Evolutionary conservation across 2,888 invertebrate species (phyloP).

Genomic region (Rhingia rostrata): DNA sequence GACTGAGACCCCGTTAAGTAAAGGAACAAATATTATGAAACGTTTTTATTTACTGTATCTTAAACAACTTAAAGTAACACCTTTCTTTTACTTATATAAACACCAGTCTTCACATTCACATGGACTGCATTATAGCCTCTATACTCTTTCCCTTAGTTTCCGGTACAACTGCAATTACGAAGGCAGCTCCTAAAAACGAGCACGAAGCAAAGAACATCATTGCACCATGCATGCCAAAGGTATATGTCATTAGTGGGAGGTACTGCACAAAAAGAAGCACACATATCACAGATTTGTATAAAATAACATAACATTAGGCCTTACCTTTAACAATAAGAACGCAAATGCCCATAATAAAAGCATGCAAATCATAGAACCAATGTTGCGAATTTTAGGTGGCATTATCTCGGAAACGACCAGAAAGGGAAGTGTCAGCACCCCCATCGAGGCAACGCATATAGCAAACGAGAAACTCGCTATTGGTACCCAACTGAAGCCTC

Average conservation of each 20-base stretch:
- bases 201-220: slow-evolving; percentile 79
- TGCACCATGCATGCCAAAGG: slow-evolving; percentile 79
- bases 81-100: neutral
- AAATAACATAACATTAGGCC: neutral
- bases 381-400: slow-evolving; percentile 79
- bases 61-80: too few relatives aligned
- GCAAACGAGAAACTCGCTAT: slow-evolving; percentile 81
- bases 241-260: slow-evolving; percentile 77
- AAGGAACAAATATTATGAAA: too few relatives aligned
- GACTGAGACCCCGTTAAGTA: too few relatives aligned
- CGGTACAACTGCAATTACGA: slow-evolving; percentile 79
- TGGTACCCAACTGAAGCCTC: slow-evolving; percentile 79
- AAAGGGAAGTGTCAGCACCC: slow-evolving; percentile 80
- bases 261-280: slow-evolving; percentile 75
- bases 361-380: slow-evolving; percentile 77
- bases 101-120: slow-evolving; percentile 70
- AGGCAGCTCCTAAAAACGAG: slow-evolving; percentile 78
- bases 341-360: slow-evolving; percentile 74
- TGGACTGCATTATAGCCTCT: slow-evolving; percentile 78
- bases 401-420: slow-evolving; percentile 80
- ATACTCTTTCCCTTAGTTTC: slow-evolving; percentile 82
- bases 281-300: neutral
- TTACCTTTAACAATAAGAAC: slow-evolving; percentile 74
- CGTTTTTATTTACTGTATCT: too few relatives aligned
- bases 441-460: slow-evolving; percentile 80